These are phyloP conservation scores for Lymantria dispar DNA, from an alignment of 2,888 invertebrate genomes.

Conservation along the genomic window DNA sequence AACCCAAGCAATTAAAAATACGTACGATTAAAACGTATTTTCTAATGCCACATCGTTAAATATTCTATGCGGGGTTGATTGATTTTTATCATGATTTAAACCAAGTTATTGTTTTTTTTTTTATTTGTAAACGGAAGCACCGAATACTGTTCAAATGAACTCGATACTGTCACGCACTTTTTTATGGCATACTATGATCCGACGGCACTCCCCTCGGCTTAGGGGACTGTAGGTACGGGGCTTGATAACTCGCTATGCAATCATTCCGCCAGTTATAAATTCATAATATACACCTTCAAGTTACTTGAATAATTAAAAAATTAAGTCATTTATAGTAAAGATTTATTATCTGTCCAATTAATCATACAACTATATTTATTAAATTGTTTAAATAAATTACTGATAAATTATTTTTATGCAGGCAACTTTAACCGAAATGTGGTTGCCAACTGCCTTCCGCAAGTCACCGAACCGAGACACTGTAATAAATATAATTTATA, in stretches of 20 bases:
- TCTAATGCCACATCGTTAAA: not conserved
- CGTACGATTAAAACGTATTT: not conserved
- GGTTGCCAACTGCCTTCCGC: not conserved
- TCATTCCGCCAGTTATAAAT: too few species aligned
- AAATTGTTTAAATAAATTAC: not conserved
- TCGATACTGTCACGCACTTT: too few species aligned
- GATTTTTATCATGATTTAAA: not conserved
- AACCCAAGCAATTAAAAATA: not conserved
- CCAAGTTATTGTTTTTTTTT: not conserved
- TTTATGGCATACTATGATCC: too few species aligned
- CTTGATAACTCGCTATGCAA: too few species aligned
- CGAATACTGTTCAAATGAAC: too few species aligned
- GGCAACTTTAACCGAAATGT: not conserved
- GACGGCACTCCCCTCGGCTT: too few species aligned
- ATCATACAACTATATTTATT: not conserved
- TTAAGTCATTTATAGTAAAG: too few species aligned
- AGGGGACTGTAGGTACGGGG: too few species aligned
- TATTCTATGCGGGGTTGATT: not conserved
- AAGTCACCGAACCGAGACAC: not conserved
- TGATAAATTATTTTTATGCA: not conserved
- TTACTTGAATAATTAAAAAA: too few species aligned
- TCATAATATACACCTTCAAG: too few species aligned
- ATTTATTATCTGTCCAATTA: not conserved
- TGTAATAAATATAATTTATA: not conserved
- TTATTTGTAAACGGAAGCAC: not conserved